Evolutionary conservation across 2,113 vertebrate species (phyloP).

Genomic region (Colaptes auratus): DNA sequence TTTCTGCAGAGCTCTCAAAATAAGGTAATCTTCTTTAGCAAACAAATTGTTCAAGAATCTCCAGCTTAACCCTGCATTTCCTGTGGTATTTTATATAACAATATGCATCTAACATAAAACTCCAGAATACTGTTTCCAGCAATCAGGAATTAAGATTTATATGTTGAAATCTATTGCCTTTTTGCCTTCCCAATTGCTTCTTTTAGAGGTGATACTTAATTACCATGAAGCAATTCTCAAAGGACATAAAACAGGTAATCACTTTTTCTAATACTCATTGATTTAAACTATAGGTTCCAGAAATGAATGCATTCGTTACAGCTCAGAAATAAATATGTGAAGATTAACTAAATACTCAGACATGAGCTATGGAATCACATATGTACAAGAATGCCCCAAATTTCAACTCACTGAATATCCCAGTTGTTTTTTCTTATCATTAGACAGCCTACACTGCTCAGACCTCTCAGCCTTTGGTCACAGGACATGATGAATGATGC

Average conservation of each 20-base stretch:
- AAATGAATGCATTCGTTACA: neutral
- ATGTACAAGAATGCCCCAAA: neutral
- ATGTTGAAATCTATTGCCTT: neutral
- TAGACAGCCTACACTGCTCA: neutral
- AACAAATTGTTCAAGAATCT: neutral
- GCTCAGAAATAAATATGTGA: neutral
- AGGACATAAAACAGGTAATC: neutral
- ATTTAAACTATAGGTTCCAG: neutral
- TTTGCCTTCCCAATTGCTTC: neutral
- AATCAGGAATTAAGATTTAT: neutral
- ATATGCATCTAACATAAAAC: neutral
- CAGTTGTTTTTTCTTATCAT: neutral
- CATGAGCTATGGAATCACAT: neutral
- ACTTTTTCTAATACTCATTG: neutral
- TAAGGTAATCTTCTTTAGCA: neutral
- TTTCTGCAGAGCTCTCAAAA: neutral
- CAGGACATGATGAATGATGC: rapidly evolving
- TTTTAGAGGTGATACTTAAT: neutral
- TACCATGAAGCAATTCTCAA: neutral
- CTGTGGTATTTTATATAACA: neutral
- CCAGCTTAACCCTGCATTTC: neutral
- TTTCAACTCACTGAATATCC: neutral
- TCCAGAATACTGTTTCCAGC: neutral
- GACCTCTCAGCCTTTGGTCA: neutral
- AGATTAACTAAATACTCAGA: neutral